Evolutionary conservation across 2,888 invertebrate genomes (phyloP).

Genomic region (Macrosiphum euphorbiae): DNA sequence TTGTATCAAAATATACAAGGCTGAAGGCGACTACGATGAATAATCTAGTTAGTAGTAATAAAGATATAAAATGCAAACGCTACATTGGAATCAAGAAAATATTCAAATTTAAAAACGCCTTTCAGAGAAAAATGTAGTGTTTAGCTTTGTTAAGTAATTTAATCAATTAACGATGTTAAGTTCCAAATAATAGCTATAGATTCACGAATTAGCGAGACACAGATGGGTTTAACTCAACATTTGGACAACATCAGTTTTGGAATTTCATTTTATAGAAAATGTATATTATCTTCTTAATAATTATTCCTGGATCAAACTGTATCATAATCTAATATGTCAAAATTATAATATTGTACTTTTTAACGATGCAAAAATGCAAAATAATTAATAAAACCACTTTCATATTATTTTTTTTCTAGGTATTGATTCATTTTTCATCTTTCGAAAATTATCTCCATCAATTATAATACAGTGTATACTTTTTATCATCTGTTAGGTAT

Average conservation of each 20-base stretch:
- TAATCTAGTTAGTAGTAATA: background rate
- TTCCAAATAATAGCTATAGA: background rate
- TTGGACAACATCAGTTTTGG: background rate
- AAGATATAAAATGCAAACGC: background rate
- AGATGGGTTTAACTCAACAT: background rate
- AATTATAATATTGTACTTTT: background rate
- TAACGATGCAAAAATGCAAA: background rate
- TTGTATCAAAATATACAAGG: background rate
- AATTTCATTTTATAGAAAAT: background rate
- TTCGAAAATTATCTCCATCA: background rate
- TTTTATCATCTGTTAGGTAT: background rate
- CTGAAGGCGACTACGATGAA: no score
- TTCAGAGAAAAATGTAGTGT: background rate
- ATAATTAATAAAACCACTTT: background rate
- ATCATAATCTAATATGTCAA: background rate
- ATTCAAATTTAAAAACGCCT: background rate
- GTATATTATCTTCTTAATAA: background rate
- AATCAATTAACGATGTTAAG: background rate
- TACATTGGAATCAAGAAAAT: background rate
- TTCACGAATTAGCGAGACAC: background rate
- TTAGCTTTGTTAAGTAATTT: background rate
- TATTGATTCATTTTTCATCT: background rate
- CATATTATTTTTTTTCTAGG: background rate
- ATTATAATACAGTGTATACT: background rate
- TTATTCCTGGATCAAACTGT: background rate